Evolutionary conservation across 2,797 vertebrate species (phyloP), one percentile per base, ranked within the genome.

Genomic region (Phalanger gymnotis): DNA sequence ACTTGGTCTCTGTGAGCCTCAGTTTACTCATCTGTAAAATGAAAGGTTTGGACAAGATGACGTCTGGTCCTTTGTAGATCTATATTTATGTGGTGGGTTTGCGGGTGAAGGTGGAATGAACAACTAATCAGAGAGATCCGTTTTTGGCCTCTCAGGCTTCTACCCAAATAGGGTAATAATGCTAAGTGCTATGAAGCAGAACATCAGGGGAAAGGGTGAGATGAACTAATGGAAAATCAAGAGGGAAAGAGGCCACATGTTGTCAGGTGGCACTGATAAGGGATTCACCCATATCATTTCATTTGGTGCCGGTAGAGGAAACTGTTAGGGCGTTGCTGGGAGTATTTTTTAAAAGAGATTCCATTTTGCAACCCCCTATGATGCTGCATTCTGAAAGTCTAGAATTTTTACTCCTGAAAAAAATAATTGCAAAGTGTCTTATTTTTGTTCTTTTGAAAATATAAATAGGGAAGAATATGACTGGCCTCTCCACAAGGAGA

Each of bases 331-430:
- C 73, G 92, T 11, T 81, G 27, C 5, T 54, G 31, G 13, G 4
- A 6, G n/a, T 66, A 0, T 56, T 95, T 66, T 66, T 16, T 58
- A 0, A 28, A 34, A 22, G 7, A 73, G 66, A 73, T 34, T 73
- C 40, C 22, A 19, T 73, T 73, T 73, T 40, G 40, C 66, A 22
- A 22, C 19, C 27, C 56, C 56, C 56, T 57, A 9, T 30, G 40
- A 25, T 61, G 73, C 5, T 66, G 22, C 3, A 53, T 73, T 95
- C 58, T 92, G 90, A 4, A 87, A 93, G 25, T 54, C n/a, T 6
- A 53, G 11, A n/a, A 3, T 91, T 96, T 93, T 92, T 4, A 53
- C 93, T 96, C 96, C 55, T 95, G 95, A 92, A 96, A 93, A 95
- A 93, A 53, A 53, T 0, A 54, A 92, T 5, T 10, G 96, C 95